These are phyloP conservation scores for Oscheius sp. DNA, from an alignment of 2,888 invertebrate genomes.

Conservation along the genomic window DNA sequence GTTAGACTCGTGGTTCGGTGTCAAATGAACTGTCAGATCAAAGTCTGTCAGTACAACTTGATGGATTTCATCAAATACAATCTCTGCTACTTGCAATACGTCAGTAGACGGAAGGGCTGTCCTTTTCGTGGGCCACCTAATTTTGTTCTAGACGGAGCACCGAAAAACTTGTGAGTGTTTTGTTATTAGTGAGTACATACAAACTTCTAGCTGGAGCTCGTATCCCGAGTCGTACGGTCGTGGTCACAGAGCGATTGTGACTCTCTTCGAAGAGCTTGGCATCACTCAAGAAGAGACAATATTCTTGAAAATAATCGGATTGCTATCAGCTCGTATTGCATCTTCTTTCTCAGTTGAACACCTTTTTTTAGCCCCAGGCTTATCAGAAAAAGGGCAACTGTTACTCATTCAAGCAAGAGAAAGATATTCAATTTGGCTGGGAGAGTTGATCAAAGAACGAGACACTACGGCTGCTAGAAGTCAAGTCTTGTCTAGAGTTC, in stretches of 20 bases:
- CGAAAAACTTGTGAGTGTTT: constrained; percentile 12
- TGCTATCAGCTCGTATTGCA: constrained; percentile 2
- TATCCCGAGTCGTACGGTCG: constrained; percentile 7
- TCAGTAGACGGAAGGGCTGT: background rate
- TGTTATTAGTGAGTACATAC: background rate
- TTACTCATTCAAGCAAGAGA: constrained; percentile 2
- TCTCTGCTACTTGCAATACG: constrained; percentile 7
- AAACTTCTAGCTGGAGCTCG: constrained; percentile 15
- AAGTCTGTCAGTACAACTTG: constrained; percentile 14
- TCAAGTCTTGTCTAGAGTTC: background rate
- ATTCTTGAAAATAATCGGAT: constrained; percentile 5
- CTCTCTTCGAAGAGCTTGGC: constrained; percentile 1
- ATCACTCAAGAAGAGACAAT: constrained; percentile 17
- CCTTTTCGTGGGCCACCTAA: background rate
- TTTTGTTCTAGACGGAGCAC: constrained; percentile 4
- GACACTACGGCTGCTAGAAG: background rate
- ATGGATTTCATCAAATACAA: constrained; percentile 25
- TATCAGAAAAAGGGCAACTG: constrained; percentile 13
- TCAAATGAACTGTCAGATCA: background rate
- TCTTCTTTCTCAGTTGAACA: background rate
- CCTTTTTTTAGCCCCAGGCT: background rate
- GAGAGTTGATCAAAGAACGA: constrained; percentile 8
- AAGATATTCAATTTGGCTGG: constrained; percentile 13
- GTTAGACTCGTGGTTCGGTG: background rate
- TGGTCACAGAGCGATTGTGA: constrained; percentile 5